These are phyloP conservation scores for Lasioglossum albipes DNA, from an alignment of 1,140 invertebrate species.

Conservation along the genomic window DNA sequence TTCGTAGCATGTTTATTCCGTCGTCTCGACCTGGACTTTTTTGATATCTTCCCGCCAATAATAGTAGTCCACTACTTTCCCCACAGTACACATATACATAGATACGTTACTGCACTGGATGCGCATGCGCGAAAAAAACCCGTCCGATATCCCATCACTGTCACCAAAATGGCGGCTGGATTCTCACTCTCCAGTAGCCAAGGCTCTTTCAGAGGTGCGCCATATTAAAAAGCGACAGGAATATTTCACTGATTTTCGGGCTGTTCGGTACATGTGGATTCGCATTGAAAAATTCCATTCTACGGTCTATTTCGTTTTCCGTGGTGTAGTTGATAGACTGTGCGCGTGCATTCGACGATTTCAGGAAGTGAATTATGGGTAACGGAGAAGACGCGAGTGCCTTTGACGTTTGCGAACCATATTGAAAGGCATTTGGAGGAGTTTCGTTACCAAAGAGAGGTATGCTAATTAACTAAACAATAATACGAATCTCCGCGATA, in stretches of 20 bases:
- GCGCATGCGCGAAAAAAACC: no score
- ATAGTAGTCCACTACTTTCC: no score
- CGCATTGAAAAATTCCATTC: not conserved
- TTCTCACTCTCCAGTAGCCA: slow-evolving; percentile 73
- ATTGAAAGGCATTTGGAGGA: slow-evolving; percentile 57
- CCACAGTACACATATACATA: no score
- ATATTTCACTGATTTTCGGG: not conserved
- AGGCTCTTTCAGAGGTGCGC: slow-evolving; percentile 56
- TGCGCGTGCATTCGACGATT: slow-evolving; percentile 33
- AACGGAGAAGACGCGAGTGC: slow-evolving; percentile 55
- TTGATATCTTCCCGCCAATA: no score
- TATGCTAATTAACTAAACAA: slow-evolving; percentile 40
- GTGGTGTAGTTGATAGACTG: slow-evolving; percentile 6
- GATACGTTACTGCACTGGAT: no score
- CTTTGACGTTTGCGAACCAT: slow-evolving; percentile 54
- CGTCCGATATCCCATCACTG: no score
- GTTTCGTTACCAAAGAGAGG: slow-evolving; percentile 50
- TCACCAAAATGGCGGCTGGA: slow-evolving; percentile 75
- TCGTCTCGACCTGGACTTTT: no score
- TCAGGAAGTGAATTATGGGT: slow-evolving; percentile 57
- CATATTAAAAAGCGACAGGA: slow-evolving; percentile 36
- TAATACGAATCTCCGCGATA: not conserved
- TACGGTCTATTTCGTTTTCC: not conserved
- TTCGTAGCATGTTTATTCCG: no score
- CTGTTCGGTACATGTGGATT: not conserved